A percentile compares a stretch with the other conserved stretches of the same genome.
These are phyloP conservation scores for Uromys caudimaculatus DNA, from an alignment of 2,797 vertebrate species.

Conservation along the genomic window DNA sequence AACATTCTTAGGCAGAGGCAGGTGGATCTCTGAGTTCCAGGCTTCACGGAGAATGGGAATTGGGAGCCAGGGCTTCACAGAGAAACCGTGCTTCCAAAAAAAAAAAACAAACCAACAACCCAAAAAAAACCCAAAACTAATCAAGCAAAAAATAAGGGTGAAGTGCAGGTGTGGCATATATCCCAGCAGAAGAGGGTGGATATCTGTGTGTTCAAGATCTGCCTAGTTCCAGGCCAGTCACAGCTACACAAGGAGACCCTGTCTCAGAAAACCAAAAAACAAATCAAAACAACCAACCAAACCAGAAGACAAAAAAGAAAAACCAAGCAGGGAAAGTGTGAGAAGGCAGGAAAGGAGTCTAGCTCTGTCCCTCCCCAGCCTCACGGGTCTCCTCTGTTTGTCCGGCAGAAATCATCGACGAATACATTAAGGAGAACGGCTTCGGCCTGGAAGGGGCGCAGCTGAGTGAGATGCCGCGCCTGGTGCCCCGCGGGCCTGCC, in stretches of 20 bases:
- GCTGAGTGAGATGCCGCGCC: constrained; percentile 59
- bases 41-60: not conserved
- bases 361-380: no score
- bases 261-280: not conserved
- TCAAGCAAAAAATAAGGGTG: not conserved
- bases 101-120: not conserved
- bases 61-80: not conserved
- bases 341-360: not conserved
- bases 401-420: constrained; percentile 84
- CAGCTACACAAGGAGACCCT: not conserved
- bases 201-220: not conserved
- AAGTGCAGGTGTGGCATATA: not conserved
- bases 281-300: not conserved
- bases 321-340: not conserved
- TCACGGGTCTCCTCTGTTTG: not conserved
- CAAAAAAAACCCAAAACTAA: not conserved
- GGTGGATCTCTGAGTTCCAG: not conserved
- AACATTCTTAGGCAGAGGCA: not conserved
- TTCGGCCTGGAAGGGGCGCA: constrained; percentile 73
- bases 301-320: not conserved
- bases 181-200: not conserved
- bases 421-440: constrained; percentile 86
- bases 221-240: not conserved
- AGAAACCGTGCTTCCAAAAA: not conserved
- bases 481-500: constrained; percentile 73